Base-by-base conservation (phyloP, 1,140 invertebrate genomes). In the Trypoxylus dichotomus region DNA sequence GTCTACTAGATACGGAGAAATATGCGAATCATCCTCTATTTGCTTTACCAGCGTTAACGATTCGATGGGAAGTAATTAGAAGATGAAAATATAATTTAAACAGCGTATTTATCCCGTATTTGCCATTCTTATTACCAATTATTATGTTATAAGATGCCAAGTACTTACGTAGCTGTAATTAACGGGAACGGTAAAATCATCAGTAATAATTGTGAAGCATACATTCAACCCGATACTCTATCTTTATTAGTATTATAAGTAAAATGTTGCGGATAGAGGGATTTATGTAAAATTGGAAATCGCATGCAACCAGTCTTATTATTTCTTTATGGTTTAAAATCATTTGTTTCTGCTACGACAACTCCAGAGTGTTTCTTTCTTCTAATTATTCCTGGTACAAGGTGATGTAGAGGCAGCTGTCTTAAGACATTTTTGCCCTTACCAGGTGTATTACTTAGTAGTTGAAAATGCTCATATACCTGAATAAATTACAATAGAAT, bases 401-500 rank as follows among this genome's bases (percentile, higher is more conserved):
- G 24, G 21, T 11, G 25, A 29, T 27, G 24, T 68, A 54, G 19
- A 21, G 24, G 11, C 60, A 68, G 60, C 11, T 68, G 21, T 68
- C 60, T 29, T 68, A 27, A 68, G 27, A 29, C 21, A 68, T 68
- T 68, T 68, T 24, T 68, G n/a, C 5, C 11, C 0, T 29, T 68
- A 8, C 60, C 60, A 68, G 60, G 60, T 68, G 60, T 68, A 68
- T 54, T 54, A 15, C 11, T 54, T 54, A 15, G 5, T 54, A 6
- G 5, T 25, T 29, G 32, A 13, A 68, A 68, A 24, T 68, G 27
- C 24, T 29, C 24, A 27, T 27, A 24, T 68, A 68, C 60, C 60
- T 68, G 60, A 29, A 68, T 13, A 68, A 68, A 29, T 68, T 68
- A 68, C 60, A 68, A 68, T 68, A 27, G 60, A 68, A 3, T 68